Evolutionary conservation across 2,797 vertebrate genomes (phyloP).

Genomic region (Paramormyrops hopkinsi): DNA sequence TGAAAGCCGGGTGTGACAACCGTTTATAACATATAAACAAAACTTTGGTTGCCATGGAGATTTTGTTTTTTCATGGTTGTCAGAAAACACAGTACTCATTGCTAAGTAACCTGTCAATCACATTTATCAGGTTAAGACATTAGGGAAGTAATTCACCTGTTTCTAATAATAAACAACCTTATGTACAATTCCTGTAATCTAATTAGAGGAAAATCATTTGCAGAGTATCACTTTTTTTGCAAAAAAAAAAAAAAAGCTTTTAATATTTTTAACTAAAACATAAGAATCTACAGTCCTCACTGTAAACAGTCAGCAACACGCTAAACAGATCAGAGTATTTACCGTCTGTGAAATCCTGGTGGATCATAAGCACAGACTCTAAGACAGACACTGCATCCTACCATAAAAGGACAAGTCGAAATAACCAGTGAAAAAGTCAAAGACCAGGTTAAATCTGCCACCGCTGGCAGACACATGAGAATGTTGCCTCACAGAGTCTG

Average conservation of each 20-base stretch:
- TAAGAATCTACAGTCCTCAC: constrained; percentile 9
- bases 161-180: neutral
- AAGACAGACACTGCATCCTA: neutral
- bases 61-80: neutral
- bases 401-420: neutral
- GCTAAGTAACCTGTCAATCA: neutral
- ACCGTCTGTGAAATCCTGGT: neutral
- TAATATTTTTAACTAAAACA: neutral
- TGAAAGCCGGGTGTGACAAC: constrained; percentile 9
- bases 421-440: neutral
- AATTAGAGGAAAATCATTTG: neutral
- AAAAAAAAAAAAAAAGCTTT: neutral
- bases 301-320: neutral
- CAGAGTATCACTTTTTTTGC: neutral
- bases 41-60: neutral
- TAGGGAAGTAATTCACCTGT: neutral
- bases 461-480: neutral
- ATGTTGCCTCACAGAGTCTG: neutral
- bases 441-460: neutral
- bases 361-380: neutral
- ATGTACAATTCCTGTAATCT: neutral
- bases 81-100: neutral
- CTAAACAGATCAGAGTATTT: neutral
- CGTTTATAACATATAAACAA: neutral
- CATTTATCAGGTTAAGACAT: neutral